Evolutionary conservation across 1,140 invertebrate species (phyloP), one percentile per base, ranked within the genome.

Genomic region (Drosophila bipectinata): DNA sequence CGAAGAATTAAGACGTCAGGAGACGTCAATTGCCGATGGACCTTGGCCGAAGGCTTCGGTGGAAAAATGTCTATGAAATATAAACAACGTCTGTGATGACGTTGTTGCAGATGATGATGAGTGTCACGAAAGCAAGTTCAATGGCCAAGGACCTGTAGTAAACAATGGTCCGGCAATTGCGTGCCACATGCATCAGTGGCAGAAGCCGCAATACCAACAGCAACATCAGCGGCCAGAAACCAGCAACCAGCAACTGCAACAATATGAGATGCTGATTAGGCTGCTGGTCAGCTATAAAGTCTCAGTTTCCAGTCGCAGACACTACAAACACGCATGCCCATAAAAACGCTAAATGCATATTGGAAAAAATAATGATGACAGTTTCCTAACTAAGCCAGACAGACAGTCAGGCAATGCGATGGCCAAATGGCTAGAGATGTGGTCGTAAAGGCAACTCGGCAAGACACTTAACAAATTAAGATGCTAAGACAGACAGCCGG

Each of bases 301-400:
- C 47, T 39, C 67, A 49, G 32, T 49, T 24, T 10, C 21, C 60
- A 72, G 67, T 66, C 60, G 41, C 69, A 51, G 66, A 54, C 39
- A 47, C 18, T 18, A 18, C 55, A 73, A 51, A 78, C 82, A 87
- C 82, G 74, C 82, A 87, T 79, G 71, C 73, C 72, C 74, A 87
- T 85, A 75, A 87, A 84, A 85, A 87, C 82, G 78, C 79, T 87
- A 85, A 85, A 87, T 85, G 82, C 78, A 85, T 85, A 85, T 85
- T 87, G 82, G 59, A 75, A 87, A 77, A 83, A 83, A 87, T 87
- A 87, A 87, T 87, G 82, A 87, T 87, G 82, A 87, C 82, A 87
- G 71, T 87, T 88, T 79, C 55, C 78, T 72, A 85, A 85, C 81
- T 85, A 87, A 87, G 64, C 51, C 80, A 78, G 73, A 85, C 58